phyloP scores from a whole-genome alignment of 2,797 vertebrate species.

The Craterocephalus amniculus region DNA sequence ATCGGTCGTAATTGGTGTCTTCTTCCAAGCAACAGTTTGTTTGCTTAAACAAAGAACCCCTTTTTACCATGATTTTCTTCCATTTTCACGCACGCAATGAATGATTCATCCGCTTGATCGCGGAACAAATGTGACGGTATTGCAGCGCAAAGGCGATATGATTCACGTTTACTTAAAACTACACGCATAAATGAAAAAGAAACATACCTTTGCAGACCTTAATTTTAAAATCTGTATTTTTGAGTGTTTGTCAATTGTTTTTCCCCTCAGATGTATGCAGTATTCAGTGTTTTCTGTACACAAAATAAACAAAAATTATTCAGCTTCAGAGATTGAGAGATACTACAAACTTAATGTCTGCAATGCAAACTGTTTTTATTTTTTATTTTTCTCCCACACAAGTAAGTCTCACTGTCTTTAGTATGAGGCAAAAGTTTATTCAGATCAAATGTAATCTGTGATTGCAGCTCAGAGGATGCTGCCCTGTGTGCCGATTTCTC shows the following conservation, averaged over 20 bases:
- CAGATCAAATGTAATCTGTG: constrained; percentile 11
- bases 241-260: neutral
- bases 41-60: neutral
- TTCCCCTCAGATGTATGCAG: neutral
- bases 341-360: neutral
- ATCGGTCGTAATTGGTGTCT: too few species aligned
- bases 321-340: neutral
- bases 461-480: constrained; percentile 2
- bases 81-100: neutral
- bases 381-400: neutral
- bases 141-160: constrained; percentile 10
- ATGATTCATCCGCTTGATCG: neutral
- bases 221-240: neutral
- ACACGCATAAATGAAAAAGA: neutral
- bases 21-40: constrained; percentile 39
- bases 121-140: neutral
- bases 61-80: neutral
- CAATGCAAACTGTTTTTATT: neutral
- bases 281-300: too few species aligned
- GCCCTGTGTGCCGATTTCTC: constrained; percentile 1
- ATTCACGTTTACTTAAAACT: constrained; percentile 2
- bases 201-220: neutral
- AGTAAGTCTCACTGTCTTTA: neutral
- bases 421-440: neutral
- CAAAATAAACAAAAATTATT: neutral